Percentiles rank a stretch among this genome's conserved stretches.
Conservation (phyloP, 2,888 invertebrate genomes). For the Mesopsocus fuscifrons region DNA sequence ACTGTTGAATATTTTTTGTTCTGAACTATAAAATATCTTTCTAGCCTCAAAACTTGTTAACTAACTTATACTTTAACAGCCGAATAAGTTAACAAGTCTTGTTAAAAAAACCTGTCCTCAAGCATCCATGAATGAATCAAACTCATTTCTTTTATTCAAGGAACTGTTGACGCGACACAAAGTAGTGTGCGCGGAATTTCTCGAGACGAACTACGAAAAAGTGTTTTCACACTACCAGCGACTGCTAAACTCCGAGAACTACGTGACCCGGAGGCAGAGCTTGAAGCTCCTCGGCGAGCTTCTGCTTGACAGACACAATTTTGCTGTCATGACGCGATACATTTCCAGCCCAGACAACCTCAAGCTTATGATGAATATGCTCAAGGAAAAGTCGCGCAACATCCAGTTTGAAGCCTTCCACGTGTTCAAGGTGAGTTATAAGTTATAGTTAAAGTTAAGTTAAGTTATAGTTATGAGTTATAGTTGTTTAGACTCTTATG, state of each 20-base stretch:
- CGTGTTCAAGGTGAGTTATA: constrained; percentile 79
- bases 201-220: constrained; percentile 97
- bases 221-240: constrained; percentile 96
- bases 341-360: constrained; percentile 99
- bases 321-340: constrained; percentile 95
- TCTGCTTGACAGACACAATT: constrained; percentile 95
- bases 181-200: constrained; percentile 91
- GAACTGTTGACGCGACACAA: constrained; percentile 88
- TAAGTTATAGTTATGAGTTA: too few relatives aligned
- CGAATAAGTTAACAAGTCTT: too few relatives aligned
- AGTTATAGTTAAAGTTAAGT: too few relatives aligned
- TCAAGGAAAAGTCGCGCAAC: constrained; percentile 96
- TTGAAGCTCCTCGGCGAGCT: constrained; percentile 94
- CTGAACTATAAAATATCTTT: too few relatives aligned
- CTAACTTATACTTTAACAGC: too few relatives aligned
- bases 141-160: constrained; percentile 33
- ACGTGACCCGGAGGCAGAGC: constrained; percentile 97
- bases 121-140: too few relatives aligned
- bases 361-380: constrained; percentile 99
- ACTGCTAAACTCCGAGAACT: constrained; percentile 96
- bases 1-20: too few relatives aligned
- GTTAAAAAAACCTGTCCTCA: too few relatives aligned
- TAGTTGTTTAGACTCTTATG: too few relatives aligned
- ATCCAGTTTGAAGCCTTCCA: constrained; percentile 99
- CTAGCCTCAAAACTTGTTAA: too few relatives aligned